Percentiles rank a stretch among this genome's conserved stretches.
Conservation (phyloP, 1,140 invertebrate genomes). For the Drosophila prosaltans region DNA sequence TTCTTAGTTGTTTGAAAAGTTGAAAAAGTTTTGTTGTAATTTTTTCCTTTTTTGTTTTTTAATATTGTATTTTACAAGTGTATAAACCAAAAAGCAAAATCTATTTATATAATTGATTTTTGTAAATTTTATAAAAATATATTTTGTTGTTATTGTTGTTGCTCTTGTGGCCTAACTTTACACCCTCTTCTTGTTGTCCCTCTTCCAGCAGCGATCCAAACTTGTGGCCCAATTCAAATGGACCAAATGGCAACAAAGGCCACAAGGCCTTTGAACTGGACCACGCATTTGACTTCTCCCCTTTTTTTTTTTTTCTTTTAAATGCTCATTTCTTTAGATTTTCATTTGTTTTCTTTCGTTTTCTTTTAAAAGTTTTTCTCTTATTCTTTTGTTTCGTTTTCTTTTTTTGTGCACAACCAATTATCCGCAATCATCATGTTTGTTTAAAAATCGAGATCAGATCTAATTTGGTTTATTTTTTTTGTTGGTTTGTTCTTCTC, state of each 20-base stretch:
- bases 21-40: constrained; percentile 15
- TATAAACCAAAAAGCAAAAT: constrained; percentile 11
- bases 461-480: constrained; percentile 45
- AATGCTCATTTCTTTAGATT: constrained; percentile 6
- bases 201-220: constrained; percentile 29
- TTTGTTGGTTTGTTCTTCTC: constrained; percentile 45
- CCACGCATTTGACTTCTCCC: constrained; percentile 39
- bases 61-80: constrained; percentile 34
- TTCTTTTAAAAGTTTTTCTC: constrained; percentile 2
- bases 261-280: constrained; percentile 31
- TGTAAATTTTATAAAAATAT: neutral
- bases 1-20: constrained; percentile 21
- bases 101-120: neutral
- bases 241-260: neutral
- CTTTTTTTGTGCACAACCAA: constrained; percentile 81
- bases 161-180: neutral
- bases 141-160: neutral
- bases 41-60: neutral
- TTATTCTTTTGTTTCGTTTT: constrained; percentile 5
- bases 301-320: neutral
- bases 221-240: constrained; percentile 56
- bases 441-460: constrained; percentile 81
- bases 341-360: neutral
- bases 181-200: neutral
- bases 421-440: constrained; percentile 83